Conservation (phyloP, 2,888 invertebrate genomes). For the Athripsodes cinereus region DNA sequence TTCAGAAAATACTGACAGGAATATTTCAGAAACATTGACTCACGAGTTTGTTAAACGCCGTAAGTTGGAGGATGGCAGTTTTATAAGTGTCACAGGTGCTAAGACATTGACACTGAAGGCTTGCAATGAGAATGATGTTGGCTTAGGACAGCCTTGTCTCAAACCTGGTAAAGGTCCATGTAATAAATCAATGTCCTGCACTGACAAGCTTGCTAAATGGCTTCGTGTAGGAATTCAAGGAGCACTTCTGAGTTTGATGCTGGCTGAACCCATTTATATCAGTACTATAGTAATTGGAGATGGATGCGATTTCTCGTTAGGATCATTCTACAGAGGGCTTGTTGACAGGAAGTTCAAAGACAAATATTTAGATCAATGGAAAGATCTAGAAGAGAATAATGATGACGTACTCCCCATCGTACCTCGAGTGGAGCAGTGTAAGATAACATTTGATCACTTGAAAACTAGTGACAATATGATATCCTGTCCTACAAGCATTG, state of each 20-base stretch:
- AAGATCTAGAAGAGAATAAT: not conserved
- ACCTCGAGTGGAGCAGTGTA: slow-evolving; percentile 34
- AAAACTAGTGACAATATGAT: slow-evolving; percentile 37
- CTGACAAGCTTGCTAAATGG: slow-evolving; percentile 92
- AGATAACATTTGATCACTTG: slow-evolving; percentile 37
- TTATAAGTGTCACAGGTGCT: slow-evolving; percentile 79
- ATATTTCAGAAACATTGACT: too few species aligned
- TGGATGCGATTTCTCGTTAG: slow-evolving; percentile 54
- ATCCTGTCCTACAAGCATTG: slow-evolving; percentile 56
- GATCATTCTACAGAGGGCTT: slow-evolving; percentile 52
- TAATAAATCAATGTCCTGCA: slow-evolving; percentile 87
- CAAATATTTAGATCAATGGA: slow-evolving; percentile 4
- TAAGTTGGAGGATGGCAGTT: slow-evolving; percentile 28
- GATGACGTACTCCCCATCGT: slow-evolving; percentile 13
- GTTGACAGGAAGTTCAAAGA: slow-evolving; percentile 34
- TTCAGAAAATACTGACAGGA: too few species aligned
- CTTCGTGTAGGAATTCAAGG: slow-evolving; percentile 81
- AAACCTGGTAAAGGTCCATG: slow-evolving; percentile 89
- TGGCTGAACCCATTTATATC: slow-evolving; percentile 63
- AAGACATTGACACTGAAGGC: slow-evolving; percentile 46
- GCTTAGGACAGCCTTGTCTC: slow-evolving; percentile 66
- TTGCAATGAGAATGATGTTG: slow-evolving; percentile 41
- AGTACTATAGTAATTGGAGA: slow-evolving; percentile 65
- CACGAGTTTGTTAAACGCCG: too few species aligned
- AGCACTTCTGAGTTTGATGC: slow-evolving; percentile 62